A percentile compares a stretch with the other conserved stretches of the same genome.
Conservation (phyloP, 1,140 invertebrate species). For the Nasonia longicornis region DNA sequence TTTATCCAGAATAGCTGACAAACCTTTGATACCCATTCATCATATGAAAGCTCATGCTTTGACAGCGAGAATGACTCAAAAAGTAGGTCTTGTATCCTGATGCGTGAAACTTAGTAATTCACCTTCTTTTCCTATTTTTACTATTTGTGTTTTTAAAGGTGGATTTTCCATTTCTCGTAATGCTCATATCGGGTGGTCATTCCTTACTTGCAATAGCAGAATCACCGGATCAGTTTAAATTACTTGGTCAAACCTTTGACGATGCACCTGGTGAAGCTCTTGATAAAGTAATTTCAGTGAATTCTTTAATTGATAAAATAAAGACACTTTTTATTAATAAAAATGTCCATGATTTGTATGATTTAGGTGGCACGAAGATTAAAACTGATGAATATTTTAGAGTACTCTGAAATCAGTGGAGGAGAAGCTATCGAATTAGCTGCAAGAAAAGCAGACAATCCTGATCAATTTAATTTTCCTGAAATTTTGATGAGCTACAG, state of each 20-base stretch:
- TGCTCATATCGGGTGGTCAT: constrained; percentile 94
- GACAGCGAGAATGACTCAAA: constrained; percentile 80
- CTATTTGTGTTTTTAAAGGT: constrained; percentile 68
- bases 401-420: constrained; percentile 81
- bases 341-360: background rate
- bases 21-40: constrained; percentile 95
- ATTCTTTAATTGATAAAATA: constrained; percentile 24
- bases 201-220: constrained; percentile 85
- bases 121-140: constrained; percentile 38
- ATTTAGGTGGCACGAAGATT: constrained; percentile 82
- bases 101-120: constrained; percentile 8
- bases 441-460: constrained; percentile 77
- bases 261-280: constrained; percentile 92
- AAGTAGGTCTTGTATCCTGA: constrained; percentile 60
- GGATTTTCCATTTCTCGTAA: constrained; percentile 89
- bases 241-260: constrained; percentile 85
- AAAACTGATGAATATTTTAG: constrained; percentile 84
- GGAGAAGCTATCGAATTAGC: constrained; percentile 88
- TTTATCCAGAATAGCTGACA: constrained; percentile 76
- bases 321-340: background rate
- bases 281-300: constrained; percentile 79
- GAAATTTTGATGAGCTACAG: constrained; percentile 71
- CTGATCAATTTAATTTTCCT: constrained; percentile 77
- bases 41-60: constrained; percentile 99
- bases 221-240: constrained; percentile 80